Base-by-base conservation (phyloP, 92 coral and sea anemone species). In the Phymanthus crucifer region DNA sequence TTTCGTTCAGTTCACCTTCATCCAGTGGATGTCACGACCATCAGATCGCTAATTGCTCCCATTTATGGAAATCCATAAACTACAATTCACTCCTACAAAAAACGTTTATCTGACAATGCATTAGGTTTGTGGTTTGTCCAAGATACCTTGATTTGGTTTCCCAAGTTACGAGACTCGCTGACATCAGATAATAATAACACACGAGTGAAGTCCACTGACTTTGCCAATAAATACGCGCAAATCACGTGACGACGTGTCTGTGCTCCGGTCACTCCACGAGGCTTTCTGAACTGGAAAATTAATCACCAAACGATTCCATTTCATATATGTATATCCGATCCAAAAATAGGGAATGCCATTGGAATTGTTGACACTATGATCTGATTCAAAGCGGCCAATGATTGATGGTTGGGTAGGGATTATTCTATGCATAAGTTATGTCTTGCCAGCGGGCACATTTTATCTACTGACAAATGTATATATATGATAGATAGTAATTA, bases 121-220 rank as follows among this genome's bases (percentile, higher is more conserved):
- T 61, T 61, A 61, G 68, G 19, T 27, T 61, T 12, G 68, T 61
- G 17, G 68, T 61, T 27, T 5, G 17, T 61, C 33, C 68, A 4
- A 61, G 68, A 61, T 61, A 17, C 17, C 68, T 61, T 24, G 68
- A 61, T 61, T 61, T 61, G 8, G 68, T 7, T 61, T 61, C 36
- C 35, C 4, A 19, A 61, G 68, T 26, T 61, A 61, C 36, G 68
- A 61, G 68, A 61, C 34, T 6, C 16, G 29, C 68, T 29, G 68
- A 54, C 32, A 61, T 61, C 68, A 61, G 68, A 61, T 61, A 61
- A 61, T 29, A 61, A 61, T n/a, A n/a, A n/a, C n/a, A n/a, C 17
- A 27, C 32, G 17, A 8, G 17, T n/a, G n/a, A n/a, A n/a, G n/a
- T 11, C 34, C 34, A 61, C 26, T 3, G 33, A 61, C 35, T 13